Percentiles rank a stretch among this genome's conserved stretches.
Conservation (phyloP, 2,113 vertebrate species). For the Dinomys branickii region DNA sequence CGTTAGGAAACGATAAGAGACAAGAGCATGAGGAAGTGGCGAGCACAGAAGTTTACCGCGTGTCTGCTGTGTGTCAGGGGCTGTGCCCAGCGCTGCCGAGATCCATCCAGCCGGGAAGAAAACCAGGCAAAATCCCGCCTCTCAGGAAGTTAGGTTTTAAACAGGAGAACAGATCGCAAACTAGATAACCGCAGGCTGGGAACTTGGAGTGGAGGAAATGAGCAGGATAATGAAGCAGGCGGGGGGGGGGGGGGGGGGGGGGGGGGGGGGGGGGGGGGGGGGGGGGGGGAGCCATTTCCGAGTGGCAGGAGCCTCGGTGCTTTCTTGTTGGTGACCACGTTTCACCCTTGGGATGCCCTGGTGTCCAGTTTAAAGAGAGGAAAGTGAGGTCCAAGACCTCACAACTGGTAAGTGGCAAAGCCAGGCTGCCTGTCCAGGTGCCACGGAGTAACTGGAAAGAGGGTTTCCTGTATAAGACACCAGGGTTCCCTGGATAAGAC, state of each 20-base stretch:
- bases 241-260: no score
- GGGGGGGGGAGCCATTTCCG: background rate
- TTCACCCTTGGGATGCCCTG: background rate
- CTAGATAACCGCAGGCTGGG: background rate
- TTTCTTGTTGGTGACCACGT: accelerated
- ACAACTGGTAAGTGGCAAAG: background rate
- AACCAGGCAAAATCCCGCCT: background rate
- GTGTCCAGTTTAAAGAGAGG: background rate
- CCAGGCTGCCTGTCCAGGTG: no score
- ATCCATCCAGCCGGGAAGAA: background rate
- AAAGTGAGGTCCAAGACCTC: background rate
- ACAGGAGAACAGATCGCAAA: background rate
- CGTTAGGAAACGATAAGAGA: background rate
- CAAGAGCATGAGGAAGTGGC: background rate
- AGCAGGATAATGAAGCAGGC: background rate
- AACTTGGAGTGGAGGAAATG: background rate
- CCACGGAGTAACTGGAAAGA: background rate
- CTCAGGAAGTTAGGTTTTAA: background rate
- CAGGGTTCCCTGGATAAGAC: no score
- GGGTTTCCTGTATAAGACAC: background rate
- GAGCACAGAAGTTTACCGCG: background rate
- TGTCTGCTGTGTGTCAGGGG: background rate
- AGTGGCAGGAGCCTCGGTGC: background rate
- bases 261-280: no score
- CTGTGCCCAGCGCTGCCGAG: background rate